These are phyloP conservation scores for Malurus splendens DNA, from an alignment of 2,797 vertebrate species.

Conservation along the genomic window DNA sequence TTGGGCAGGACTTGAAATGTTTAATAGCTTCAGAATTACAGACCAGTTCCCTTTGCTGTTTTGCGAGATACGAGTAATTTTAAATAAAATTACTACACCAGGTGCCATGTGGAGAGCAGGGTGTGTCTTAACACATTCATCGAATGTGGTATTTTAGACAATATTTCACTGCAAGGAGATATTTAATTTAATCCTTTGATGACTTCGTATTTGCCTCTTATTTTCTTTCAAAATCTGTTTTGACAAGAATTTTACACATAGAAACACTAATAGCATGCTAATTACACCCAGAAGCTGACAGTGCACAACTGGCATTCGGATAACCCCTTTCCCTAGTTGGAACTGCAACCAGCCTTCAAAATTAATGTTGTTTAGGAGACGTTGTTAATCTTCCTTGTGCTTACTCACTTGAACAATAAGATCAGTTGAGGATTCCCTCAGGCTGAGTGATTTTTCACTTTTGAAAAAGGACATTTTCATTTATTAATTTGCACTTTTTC, in stretches of 20 bases:
- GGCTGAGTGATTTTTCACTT: not conserved
- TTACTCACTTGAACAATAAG: not conserved
- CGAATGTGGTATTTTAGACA: not conserved
- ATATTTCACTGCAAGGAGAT: not conserved
- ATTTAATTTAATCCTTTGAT: not conserved
- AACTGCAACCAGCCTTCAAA: not conserved
- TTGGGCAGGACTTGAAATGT: not conserved
- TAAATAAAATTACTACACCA: not conserved
- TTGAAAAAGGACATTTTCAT: not conserved
- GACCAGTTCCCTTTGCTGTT: not conserved
- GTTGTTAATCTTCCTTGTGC: not conserved
- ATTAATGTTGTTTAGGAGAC: not conserved
- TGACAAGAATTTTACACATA: slow-evolving; percentile 7
- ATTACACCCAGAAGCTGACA: not conserved
- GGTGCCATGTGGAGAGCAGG: not conserved
- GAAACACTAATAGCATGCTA: not conserved
- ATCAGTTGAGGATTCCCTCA: not conserved
- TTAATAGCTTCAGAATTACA: not conserved
- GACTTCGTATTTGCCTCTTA: not conserved
- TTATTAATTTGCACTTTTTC: not conserved
- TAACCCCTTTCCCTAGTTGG: not conserved
- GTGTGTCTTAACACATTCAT: not conserved
- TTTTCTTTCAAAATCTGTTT: slow-evolving; percentile 25
- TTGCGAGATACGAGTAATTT: not conserved
- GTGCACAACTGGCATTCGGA: not conserved